These are phyloP conservation scores for Acromyrmex echinatior DNA, from an alignment of 1,140 invertebrate genomes.

Conservation along the genomic window DNA sequence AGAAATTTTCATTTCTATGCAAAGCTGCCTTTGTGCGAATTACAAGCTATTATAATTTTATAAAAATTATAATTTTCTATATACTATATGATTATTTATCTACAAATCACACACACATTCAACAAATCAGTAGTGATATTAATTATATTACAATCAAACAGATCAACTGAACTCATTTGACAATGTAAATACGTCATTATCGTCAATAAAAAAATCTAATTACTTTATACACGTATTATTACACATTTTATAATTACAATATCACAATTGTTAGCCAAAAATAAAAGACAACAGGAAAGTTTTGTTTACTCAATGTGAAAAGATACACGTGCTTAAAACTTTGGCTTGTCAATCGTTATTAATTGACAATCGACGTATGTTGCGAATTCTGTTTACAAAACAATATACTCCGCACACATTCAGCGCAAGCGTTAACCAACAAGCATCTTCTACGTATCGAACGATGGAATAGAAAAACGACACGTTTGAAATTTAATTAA, in stretches of 20 bases:
- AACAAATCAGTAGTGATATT: background rate
- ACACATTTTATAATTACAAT: background rate
- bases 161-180: background rate
- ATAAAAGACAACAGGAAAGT: background rate
- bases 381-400: constrained; percentile 18
- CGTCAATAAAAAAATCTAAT: background rate
- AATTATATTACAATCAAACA: background rate
- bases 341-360: background rate
- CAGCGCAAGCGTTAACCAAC: background rate
- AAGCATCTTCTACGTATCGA: background rate
- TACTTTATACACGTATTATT: background rate
- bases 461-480: background rate
- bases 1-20: too few species aligned
- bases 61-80: background rate
- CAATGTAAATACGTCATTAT: background rate
- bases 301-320: background rate
- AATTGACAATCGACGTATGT: background rate
- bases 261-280: background rate
- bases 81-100: background rate
- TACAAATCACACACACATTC: background rate
- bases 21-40: background rate
- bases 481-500: background rate
- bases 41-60: background rate
- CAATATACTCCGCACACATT: background rate
- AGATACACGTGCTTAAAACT: background rate